These are phyloP conservation scores for Cryptoblepharus egeriae DNA, from an alignment of 2,797 vertebrate genomes.

Conservation along the genomic window DNA sequence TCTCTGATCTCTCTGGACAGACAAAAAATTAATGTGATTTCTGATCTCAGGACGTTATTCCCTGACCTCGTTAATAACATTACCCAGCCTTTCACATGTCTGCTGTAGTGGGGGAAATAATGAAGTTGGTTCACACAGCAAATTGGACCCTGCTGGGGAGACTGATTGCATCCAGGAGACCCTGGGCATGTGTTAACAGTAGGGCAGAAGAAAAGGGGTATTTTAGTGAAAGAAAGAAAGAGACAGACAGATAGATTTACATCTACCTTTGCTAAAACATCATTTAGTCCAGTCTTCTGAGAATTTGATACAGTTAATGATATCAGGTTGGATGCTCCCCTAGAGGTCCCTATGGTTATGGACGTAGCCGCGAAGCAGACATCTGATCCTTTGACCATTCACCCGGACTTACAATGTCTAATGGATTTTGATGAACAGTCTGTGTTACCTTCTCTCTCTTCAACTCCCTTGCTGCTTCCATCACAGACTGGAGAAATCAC, in stretches of 20 bases:
- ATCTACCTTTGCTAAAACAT: not conserved
- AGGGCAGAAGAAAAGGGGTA: not conserved
- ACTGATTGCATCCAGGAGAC: constrained; percentile 14
- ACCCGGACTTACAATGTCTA: too few species aligned
- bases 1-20: constrained; percentile 1
- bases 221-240: not conserved
- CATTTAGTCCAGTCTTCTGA: not conserved
- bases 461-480: too few species aligned
- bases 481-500: too few species aligned
- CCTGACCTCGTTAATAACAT: constrained; percentile 11
- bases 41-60: not conserved
- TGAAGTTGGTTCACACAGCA: constrained; percentile 25
- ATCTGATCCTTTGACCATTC: too few species aligned
- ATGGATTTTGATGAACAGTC: too few species aligned
- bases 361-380: too few species aligned
- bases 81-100: constrained; percentile 4
- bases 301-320: not conserved
- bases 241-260: not conserved
- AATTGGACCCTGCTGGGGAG: constrained; percentile 18
- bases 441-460: too few species aligned
- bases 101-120: not conserved
- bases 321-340: not conserved
- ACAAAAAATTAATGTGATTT: constrained; percentile 27
- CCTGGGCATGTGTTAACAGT: not conserved
- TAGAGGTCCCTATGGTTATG: too few species aligned